Base-by-base conservation (phyloP, 2,797 vertebrate genomes). In the Pipistrellus pygmaeus region DNA sequence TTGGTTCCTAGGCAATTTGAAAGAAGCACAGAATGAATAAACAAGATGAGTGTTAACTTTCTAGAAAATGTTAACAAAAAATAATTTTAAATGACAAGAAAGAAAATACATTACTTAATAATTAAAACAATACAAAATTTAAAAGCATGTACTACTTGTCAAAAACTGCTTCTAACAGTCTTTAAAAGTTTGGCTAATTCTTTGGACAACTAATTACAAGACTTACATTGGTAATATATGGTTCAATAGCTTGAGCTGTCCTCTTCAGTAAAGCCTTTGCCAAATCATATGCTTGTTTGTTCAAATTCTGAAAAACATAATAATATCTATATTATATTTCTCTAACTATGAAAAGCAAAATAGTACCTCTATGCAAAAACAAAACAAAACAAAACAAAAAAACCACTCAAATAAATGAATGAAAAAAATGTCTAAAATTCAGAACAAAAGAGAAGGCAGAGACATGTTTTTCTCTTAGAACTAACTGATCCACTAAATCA, bases 211-310 rank as follows among this genome's bases (percentile, higher is more conserved):
- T 23, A 96, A 38, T 60, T 91, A 62, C 12, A 81, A 95, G 32
- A 98, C 99, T 99, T 98, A 99, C 99, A 76, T 99, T 99, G 96
- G 99, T 99, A 97, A 99, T 99, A 97, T 99, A 99, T 0, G 99
- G 99, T 95, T 99, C 99, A 90, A 99, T 99, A 71, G 99, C 99
- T 98, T 99, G 99, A 0, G 99, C 99, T 0, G 99, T 99, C 98
- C 99, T 99, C 98, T 99, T 99, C 97, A 99, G 98, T 95, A 99
- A 98, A 93, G 99, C 99, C 97, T 99, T 99, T 92, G 99, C 99
- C 98, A 99, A 97, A 97, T 99, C 99, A 88, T 99, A 99, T 0
- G 99, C 99, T 98, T 99, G 99, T 97, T 99, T 99, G 97, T 99
- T 99, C 97, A 99, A 98, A 98, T 99, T 99, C 99, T 99, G 97